Evolutionary conservation across 1,140 invertebrate genomes (phyloP).

Genomic region (Kradibia gibbosae): DNA sequence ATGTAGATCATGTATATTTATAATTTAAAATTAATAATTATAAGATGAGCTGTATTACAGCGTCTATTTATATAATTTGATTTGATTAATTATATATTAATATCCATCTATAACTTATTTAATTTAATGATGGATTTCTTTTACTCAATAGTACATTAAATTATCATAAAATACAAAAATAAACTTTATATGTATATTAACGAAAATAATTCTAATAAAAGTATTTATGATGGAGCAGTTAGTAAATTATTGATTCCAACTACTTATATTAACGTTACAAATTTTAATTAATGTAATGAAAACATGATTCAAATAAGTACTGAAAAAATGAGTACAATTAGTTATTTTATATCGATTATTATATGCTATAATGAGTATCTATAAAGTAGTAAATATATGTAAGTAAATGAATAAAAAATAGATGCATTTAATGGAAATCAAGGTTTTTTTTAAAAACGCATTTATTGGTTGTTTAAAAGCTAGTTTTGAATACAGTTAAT

Average conservation of each 20-base stretch:
- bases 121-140: too few species aligned
- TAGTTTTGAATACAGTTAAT: not conserved
- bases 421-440: not conserved
- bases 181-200: too few species aligned
- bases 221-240: not conserved
- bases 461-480: not conserved
- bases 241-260: constrained; percentile 21
- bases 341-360: not conserved
- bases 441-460: not conserved
- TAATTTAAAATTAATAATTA: not conserved
- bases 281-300: not conserved
- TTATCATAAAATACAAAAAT: too few species aligned
- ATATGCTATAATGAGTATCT: not conserved
- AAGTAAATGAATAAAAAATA: not conserved
- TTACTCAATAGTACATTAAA: too few species aligned
- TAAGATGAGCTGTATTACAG: not conserved
- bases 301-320: not conserved
- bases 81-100: too few species aligned
- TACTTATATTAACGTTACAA: constrained; percentile 21
- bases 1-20: not conserved
- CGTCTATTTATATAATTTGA: not conserved
- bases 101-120: too few species aligned
- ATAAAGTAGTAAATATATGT: not conserved
- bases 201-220: not conserved
- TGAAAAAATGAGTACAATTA: not conserved